Base-by-base conservation (phyloP, 53 echinoderm and acorn worm genomes). In the Echinometra lucunter region DNA sequence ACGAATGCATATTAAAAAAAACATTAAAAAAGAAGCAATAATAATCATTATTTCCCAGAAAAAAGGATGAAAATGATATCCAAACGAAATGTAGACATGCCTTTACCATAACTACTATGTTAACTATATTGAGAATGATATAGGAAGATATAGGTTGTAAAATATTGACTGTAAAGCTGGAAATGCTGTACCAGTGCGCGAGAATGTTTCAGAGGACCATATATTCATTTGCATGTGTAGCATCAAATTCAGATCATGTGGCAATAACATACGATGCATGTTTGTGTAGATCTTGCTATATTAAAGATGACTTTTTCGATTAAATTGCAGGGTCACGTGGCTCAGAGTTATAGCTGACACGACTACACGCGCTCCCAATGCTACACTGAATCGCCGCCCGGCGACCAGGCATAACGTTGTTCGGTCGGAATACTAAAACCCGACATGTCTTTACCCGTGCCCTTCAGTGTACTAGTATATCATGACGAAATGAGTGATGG, bases 241-340 rank as follows among this genome's bases (percentile, higher is more conserved):
- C 13, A 34, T 30, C 35, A 28, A 35, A 81, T 81, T 42, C 81
- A 21, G 81, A 81, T 81, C 81, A 81, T 81, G 44, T 44, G 38
- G 81, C 81, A 81, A 81, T 81, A 81, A 21, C 44, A 81, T 44
- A 81, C 44, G 81, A 81, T 23, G 4, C 81, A 44, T 81, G 44
- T 81, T 81, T 81, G 81, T 44, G 81, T 42, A 81, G 40, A 81
- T 81, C 23, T 9, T 44, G 81, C 42, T 44, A 81, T 81, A 81
- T 81, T 44, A 44, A 81, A 81, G 40, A 81, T 81, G 81, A 81
- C 81, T 81, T 81, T 44, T 25, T 81, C 21, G 23, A 81, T 81
- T 81, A 44, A 81, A 81, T 81, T 44, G 18, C 81, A 17, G 44
- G 44, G 81, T 81, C 81, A 81, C 81, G 81, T 81, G 81, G 40